These are phyloP conservation scores for Vidua chalybeata DNA, from an alignment of 2,113 vertebrate genomes.

Conservation along the genomic window DNA sequence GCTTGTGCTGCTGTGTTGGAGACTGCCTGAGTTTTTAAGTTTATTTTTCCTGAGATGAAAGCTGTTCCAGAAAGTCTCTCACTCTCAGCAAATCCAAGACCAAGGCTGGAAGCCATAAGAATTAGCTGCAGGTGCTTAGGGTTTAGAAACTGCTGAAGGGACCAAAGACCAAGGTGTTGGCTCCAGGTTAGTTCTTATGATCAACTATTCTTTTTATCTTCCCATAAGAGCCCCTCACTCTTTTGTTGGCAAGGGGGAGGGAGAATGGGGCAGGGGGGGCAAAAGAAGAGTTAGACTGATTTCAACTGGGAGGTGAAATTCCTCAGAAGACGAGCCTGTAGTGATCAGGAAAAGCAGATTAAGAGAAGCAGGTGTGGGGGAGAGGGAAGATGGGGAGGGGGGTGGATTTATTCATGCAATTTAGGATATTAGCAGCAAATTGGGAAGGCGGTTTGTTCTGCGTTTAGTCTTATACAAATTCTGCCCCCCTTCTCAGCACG, in stretches of 20 bases:
- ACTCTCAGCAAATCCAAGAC: constrained; percentile 75
- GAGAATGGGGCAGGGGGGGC: background rate
- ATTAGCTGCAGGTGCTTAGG: constrained; percentile 86
- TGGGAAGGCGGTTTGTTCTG: constrained; percentile 59
- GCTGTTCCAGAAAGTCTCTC: constrained; percentile 57
- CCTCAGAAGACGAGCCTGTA: constrained; percentile 65
- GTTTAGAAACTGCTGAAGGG: constrained; percentile 89
- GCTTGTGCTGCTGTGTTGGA: rapidly evolving
- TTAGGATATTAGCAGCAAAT: constrained; percentile 68
- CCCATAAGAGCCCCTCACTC: constrained; percentile 71
- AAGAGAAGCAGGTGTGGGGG: constrained; percentile 56
- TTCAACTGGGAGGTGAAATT: constrained; percentile 70
- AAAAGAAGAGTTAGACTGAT: constrained; percentile 63
- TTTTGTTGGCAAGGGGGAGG: constrained; percentile 65
- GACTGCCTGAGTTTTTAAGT: background rate
- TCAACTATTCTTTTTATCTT: constrained; percentile 89
- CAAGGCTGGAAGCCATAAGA: constrained; percentile 78
- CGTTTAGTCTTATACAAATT: constrained; percentile 77
- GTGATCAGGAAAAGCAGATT: constrained; percentile 69
- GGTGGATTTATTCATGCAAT: constrained; percentile 63
- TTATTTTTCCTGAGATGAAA: constrained; percentile 53
- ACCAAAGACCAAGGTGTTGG: constrained; percentile 83
- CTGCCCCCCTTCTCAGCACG: constrained; percentile 70
- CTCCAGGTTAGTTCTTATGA: constrained; percentile 90
- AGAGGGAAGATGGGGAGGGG: background rate